Percentiles rank a stretch among this genome's conserved stretches.
Conservation (phyloP, 2,888 invertebrate genomes). For the Chalcis sispes region DNA sequence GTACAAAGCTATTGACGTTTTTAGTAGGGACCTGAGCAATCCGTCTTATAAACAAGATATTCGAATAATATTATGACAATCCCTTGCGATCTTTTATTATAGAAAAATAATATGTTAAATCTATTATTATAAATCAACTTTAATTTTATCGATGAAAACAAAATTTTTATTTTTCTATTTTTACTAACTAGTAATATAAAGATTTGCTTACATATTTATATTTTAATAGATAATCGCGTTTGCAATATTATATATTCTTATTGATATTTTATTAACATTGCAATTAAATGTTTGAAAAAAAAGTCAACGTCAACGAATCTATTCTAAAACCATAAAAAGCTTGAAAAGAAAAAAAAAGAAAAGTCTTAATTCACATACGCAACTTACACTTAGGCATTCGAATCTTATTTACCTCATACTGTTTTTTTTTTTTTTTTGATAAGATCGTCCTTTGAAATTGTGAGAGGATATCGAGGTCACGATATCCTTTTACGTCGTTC, state of each 20-base stretch:
- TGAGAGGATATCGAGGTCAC: conserved; percentile 10
- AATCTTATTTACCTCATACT: not conserved
- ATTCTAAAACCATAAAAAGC: too few relatives aligned
- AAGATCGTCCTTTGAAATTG: conserved; percentile 2
- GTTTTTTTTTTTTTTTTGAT: not conserved
- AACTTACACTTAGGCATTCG: not conserved
- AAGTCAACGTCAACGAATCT: too few relatives aligned
- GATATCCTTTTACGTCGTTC: not conserved
- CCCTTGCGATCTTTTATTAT: conserved; percentile 6
- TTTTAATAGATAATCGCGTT: too few relatives aligned
- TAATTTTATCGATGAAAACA: too few relatives aligned
- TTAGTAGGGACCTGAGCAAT: conserved; percentile 62
- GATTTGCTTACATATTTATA: too few relatives aligned
- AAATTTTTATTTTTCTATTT: too few relatives aligned
- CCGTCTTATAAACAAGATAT: conserved; percentile 7
- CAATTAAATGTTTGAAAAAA: too few relatives aligned
- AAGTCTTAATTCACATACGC: too few relatives aligned
- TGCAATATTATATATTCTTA: too few relatives aligned
- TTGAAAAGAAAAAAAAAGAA: too few relatives aligned
- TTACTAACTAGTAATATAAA: too few relatives aligned
- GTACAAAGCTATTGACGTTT: conserved; percentile 28
- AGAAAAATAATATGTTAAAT: not conserved
- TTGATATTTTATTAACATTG: too few relatives aligned
- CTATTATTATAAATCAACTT: not conserved
- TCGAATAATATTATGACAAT: not conserved